A percentile compares a stretch with the other conserved stretches of the same genome.
Conservation (phyloP, 1,140 invertebrate species). For the Pseudomyrmex dendroicus region DNA sequence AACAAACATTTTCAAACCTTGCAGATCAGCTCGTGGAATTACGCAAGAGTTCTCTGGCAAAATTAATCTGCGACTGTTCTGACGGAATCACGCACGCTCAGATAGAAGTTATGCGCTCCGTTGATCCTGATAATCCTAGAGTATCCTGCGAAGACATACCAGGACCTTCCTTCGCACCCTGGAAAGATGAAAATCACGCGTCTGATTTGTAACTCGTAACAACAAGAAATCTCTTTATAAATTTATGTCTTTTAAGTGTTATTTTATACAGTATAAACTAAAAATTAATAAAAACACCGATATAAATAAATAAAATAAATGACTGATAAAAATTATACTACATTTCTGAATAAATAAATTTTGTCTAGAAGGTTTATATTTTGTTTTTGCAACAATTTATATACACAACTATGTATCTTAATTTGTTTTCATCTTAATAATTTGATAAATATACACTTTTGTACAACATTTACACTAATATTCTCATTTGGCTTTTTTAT, state of each 20-base stretch:
- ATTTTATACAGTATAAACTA: too few relatives aligned
- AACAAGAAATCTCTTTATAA: neutral
- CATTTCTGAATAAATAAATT: too few relatives aligned
- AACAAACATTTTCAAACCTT: slow-evolving; percentile 68
- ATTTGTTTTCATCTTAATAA: too few relatives aligned
- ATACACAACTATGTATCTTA: too few relatives aligned
- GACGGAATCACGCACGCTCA: slow-evolving; percentile 91
- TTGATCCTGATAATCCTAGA: slow-evolving; percentile 87
- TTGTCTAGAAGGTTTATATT: too few relatives aligned
- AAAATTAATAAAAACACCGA: too few relatives aligned
- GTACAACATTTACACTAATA: too few relatives aligned
- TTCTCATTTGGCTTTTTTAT: too few relatives aligned
- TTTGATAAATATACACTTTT: too few relatives aligned
- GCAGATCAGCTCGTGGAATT: slow-evolving; percentile 94
- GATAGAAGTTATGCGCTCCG: slow-evolving; percentile 90
- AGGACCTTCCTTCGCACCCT: slow-evolving; percentile 86
- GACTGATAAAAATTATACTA: too few relatives aligned
- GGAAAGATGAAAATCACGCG: slow-evolving; percentile 84
- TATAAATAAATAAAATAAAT: too few relatives aligned
- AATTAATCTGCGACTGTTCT: slow-evolving; percentile 96
- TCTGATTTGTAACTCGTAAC: neutral
- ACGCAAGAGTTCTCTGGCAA: slow-evolving; percentile 92
- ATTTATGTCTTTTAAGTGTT: neutral
- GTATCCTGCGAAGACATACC: slow-evolving; percentile 87
- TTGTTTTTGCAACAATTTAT: too few relatives aligned